Evolutionary conservation across 2,797 vertebrate genomes (phyloP), one percentile per base, ranked within the genome.

Genomic region (Brachyrhaphis roseni): DNA sequence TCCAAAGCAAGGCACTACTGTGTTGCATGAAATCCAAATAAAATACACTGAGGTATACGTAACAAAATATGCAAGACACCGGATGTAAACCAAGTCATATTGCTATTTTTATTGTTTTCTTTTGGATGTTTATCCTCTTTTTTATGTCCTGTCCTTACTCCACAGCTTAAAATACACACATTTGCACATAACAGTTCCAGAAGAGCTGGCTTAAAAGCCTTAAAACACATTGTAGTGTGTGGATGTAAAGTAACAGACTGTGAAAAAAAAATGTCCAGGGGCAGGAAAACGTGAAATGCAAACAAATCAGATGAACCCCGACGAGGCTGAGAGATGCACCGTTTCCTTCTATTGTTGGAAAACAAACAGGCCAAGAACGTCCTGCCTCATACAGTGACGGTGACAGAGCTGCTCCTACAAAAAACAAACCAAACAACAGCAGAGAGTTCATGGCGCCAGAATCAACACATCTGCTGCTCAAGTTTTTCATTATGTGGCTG

Each of bases 321-420:
- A 74, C 11, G 34, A 34, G 34, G 34, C 18, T 23, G 64, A 72
- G 12, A 85, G 79, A 87, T 72, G 71, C 83, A 84, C 80, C 11
- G 87, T 91, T 95, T 95, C 94, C 93, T 91, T 75, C 87, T 72
- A 93, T 95, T 95, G 95, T 95, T 85, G 75, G 53, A 79, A 77
- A 87, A 74, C 77, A 51, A 68, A 84, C 53, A 39, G 18, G n/a
- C 39, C 68, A 80, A 80, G 81, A 79, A 70, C 90, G 91, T 93
- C 92, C 91, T 88, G 92, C 73, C 79, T 84, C 5, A 49, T 78
- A 15, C 68, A 41, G 51, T 34, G 79, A 68, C 45, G 77, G 59
- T 75, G 76, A 80, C 49, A 36, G 41, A 82, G n/a, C 55, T 46
- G 68, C 34, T 47, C 43, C 79, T 51, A 68, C 72, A 72, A 78